These are phyloP conservation scores for Chanos chanos DNA, from an alignment of 2,797 vertebrate genomes.

Conservation along the genomic window DNA sequence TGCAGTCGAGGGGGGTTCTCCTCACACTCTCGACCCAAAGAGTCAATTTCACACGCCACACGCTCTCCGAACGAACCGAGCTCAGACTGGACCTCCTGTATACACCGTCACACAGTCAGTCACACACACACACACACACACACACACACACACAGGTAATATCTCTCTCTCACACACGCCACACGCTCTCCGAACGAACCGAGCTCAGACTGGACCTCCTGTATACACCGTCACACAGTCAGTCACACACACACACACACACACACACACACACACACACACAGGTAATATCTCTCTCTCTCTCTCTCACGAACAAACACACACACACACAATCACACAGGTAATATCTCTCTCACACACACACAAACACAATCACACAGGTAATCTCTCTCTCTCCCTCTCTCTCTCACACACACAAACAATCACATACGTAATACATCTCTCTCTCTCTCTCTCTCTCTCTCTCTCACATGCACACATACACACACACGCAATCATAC, in stretches of 20 bases:
- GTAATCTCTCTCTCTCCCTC: no score
- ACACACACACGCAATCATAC: no score
- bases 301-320: no score
- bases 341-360: no score
- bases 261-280: neutral
- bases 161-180: neutral
- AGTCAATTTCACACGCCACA: constrained; percentile 62
- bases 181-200: constrained; percentile 71
- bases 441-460: no score
- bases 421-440: no score
- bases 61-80: constrained; percentile 72
- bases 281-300: neutral
- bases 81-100: constrained; percentile 58
- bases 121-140: neutral
- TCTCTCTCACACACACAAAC: no score
- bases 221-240: constrained; percentile 6
- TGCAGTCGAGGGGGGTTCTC: constrained; percentile 65
- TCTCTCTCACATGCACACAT: no score
- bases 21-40: constrained; percentile 74
- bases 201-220: constrained; percentile 66
- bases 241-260: neutral
- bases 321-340: no score
- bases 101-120: constrained; percentile 6
- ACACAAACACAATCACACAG: no score
- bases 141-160: neutral